Percentiles rank a stretch among this genome's conserved stretches.
phyloP scores from a whole-genome alignment of 2,797 vertebrate genomes.

The Melanotaenia maccullochi region DNA sequence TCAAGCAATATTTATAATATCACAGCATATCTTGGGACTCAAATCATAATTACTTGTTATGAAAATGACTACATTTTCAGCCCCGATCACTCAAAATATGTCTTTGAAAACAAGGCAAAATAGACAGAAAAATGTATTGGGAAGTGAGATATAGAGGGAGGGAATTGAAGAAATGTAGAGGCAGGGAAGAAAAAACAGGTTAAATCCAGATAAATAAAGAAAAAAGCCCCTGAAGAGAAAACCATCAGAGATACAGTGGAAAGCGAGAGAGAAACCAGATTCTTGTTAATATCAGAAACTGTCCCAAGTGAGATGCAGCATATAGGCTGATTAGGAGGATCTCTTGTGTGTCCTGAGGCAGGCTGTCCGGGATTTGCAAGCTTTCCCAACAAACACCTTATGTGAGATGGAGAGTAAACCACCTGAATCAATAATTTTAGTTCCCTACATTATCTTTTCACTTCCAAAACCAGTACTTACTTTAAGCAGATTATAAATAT shows the following conservation, averaged over 20 bases:
- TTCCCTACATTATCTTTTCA: not conserved
- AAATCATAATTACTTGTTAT: not conserved
- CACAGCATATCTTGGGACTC: not conserved
- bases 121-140: not conserved
- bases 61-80: too few relatives aligned
- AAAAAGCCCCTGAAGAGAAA: conserved; percentile 11
- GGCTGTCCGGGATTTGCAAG: conserved; percentile 22
- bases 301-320: conserved; percentile 44
- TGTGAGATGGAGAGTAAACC: conserved; percentile 16
- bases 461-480: not conserved
- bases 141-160: not conserved
- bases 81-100: not conserved
- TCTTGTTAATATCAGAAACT: conserved; percentile 46
- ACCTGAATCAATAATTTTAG: not conserved
- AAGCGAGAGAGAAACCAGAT: conserved; percentile 10
- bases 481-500: not conserved
- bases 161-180: not conserved
- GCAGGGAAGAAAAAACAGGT: not conserved
- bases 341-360: conserved; percentile 32
- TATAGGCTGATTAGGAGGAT: conserved; percentile 53
- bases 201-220: conserved; percentile 21
- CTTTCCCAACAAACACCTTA: conserved; percentile 20
- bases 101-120: not conserved
- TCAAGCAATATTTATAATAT: not conserved
- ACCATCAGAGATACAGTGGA: conserved; percentile 17